Base-by-base conservation (phyloP, 2,113 vertebrate species). In the Poeciliopsis turrubarensis region DNA sequence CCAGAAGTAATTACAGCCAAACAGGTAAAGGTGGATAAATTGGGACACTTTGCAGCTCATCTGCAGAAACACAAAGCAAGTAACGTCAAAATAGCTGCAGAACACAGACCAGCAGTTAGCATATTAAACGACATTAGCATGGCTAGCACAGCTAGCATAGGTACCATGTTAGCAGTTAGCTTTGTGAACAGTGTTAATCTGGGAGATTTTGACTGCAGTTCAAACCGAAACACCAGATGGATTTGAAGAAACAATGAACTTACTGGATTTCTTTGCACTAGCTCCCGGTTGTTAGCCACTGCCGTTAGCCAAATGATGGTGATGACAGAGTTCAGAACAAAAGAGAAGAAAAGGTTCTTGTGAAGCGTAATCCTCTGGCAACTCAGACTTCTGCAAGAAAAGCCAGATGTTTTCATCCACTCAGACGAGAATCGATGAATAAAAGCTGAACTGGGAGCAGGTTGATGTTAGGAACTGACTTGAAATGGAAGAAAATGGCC, bases 1-100 rank as follows among this genome's bases (percentile, higher is more conserved):
- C 98, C 98, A 99, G 75, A 99, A 99, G 92, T 99, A 99, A 83
- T 99, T 99, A 87, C 98, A 99, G 51, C 96, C 96, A 86, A 98
- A 97, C 57, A 98, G 92, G 89, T 99, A 99, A 11, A 97, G 93
- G 68, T 98, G 97, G 72, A 99, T 94, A 76, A 99, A 98, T 81
- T 96, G 96, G 3, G 91, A 96, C 6, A 99, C 94, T 93, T 98
- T 99, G 87, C 98, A 99, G 73, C 96, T 97, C 3, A 96, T 86
- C 98, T 99, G 85, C 10, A 70, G 22, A 80, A 60, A 17, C 47
- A 71, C 71, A 51, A 80, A 27, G 26, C 26, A 3, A 29, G 3
- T 29, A 29, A 29, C 29, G 2, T 29, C 29, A 29, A 29, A 29
- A 2, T 29, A 3, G 29, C 29, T 29, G 29, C 29, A 29, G 29